These are phyloP conservation scores for Ceratosolen solmsi DNA, from an alignment of 1,140 invertebrate species.

Conservation along the genomic window DNA sequence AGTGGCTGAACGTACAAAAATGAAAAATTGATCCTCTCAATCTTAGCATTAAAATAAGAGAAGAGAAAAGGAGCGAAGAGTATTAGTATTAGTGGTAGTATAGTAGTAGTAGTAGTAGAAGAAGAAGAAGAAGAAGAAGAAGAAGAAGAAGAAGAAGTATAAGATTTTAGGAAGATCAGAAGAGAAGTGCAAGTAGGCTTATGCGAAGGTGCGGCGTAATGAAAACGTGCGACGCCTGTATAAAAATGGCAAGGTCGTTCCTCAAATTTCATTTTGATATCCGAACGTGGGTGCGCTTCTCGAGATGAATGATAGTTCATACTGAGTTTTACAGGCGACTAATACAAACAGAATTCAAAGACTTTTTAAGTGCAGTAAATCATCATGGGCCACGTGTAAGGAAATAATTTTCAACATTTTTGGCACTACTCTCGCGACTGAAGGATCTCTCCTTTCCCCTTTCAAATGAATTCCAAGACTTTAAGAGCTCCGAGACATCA, in stretches of 20 bases:
- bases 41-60: neutral
- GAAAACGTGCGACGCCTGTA: constrained; percentile 19
- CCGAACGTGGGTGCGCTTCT: neutral
- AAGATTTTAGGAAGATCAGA: too few species aligned
- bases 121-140: neutral
- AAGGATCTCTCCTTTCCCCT: neutral
- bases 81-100: neutral
- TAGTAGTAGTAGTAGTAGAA: neutral
- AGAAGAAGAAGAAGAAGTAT: neutral
- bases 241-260: constrained; percentile 12
- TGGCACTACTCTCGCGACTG: constrained; percentile 21
- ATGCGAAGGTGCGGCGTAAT: neutral
- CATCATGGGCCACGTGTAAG: constrained; percentile 17
- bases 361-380: constrained; percentile 50
- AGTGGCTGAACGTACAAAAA: neutral
- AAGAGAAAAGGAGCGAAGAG: too few species aligned
- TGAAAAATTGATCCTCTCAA: constrained; percentile 31
- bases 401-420: constrained; percentile 45
- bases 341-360: constrained; percentile 49
- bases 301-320: constrained; percentile 35
- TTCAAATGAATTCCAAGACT: constrained; percentile 19
- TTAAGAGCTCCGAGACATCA: constrained; percentile 29
- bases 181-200: neutral
- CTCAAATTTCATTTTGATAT: constrained; percentile 45
- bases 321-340: constrained; percentile 18